Base-by-base conservation (phyloP, 1,140 invertebrate species). In the Caenorhabditis remanei region DNA sequence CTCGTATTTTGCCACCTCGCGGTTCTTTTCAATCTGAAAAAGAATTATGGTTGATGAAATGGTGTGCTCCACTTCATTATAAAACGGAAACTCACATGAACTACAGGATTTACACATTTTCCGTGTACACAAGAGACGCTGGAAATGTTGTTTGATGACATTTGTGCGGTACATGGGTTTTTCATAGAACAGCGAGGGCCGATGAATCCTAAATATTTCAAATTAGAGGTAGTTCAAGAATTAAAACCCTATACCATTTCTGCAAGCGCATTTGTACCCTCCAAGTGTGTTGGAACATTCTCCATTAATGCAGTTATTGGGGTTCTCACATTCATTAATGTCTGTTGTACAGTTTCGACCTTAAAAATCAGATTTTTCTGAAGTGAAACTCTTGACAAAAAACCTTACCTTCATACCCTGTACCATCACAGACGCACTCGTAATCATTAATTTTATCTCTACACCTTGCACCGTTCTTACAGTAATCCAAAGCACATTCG, bases 401-500 rank as follows among this genome's bases (percentile, higher is more conserved):
- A 19, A 50, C 14, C 83, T 32, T 43, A 87, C 86, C 79, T 83
- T 46, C 43, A 87, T 86, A 92, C 16, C 91, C 91, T 13, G 92
- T 93, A 14, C 89, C 91, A 43, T 79, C 67, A 83, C 91, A 92
- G 56, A 88, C 55, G 48, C 91, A 92, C 53, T 92, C 91, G 53
- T 92, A 92, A 19, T 90, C 90, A 83, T 89, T 90, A 6, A 92
- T 90, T 6, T 90, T 90, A 56, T 92, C 91, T 4, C 90, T 43
- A 71, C 91, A 92, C 75, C 75, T 90, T 13, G 91, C 91, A 5
- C 88, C 90, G 58, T 91, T 85, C n/a, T 67, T 67, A 67, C 90
- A 91, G 41, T 86, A 63, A 13, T 40, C 85, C 21, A 67, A 40
- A 2, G 84, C 90, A 65, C 91, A 92, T 24, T 92, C 91, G 65